These are phyloP conservation scores for Montipora capitata DNA, from an alignment of 92 coral and sea anemone species.

Conservation along the genomic window DNA sequence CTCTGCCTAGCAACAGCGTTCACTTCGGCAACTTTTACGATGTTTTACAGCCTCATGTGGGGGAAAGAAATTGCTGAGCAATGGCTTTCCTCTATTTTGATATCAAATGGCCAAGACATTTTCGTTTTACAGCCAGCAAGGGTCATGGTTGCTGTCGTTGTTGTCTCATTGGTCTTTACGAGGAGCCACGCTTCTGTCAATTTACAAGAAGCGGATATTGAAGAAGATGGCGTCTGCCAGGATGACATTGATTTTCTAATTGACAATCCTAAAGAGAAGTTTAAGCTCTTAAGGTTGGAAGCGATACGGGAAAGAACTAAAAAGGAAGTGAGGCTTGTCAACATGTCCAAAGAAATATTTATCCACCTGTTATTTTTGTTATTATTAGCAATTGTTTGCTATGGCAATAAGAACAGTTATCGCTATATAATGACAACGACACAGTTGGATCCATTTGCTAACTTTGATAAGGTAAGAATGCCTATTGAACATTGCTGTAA, in stretches of 20 bases:
- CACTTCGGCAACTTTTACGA: conserved; percentile 73
- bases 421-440: conserved; percentile 42
- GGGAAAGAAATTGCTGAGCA: conserved; percentile 77
- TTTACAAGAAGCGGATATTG: conserved; percentile 3
- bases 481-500: too few relatives aligned
- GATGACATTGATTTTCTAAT: conserved; percentile 20
- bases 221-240: not conserved
- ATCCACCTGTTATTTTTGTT: conserved; percentile 16
- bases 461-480: conserved; percentile 23
- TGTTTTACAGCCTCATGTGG: conserved; percentile 83
- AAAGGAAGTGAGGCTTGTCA: conserved; percentile 12
- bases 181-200: not conserved
- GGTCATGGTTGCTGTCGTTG: conserved; percentile 61
- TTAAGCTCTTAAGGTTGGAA: conserved; percentile 20
- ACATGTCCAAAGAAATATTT: conserved; percentile 3
- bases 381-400: conserved; percentile 35
- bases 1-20: conserved; percentile 55
- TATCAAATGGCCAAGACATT: conserved; percentile 69
- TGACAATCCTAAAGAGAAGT: conserved; percentile 50
- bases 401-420: conserved; percentile 18
- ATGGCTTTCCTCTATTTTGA: conserved; percentile 78
- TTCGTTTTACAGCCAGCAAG: conserved; percentile 74
- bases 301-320: conserved; percentile 23
- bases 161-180: conserved; percentile 46
- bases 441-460: conserved; percentile 15